These are phyloP conservation scores for Cylindroiulus punctatus DNA, from an alignment of 2,888 invertebrate species.

Conservation along the genomic window DNA sequence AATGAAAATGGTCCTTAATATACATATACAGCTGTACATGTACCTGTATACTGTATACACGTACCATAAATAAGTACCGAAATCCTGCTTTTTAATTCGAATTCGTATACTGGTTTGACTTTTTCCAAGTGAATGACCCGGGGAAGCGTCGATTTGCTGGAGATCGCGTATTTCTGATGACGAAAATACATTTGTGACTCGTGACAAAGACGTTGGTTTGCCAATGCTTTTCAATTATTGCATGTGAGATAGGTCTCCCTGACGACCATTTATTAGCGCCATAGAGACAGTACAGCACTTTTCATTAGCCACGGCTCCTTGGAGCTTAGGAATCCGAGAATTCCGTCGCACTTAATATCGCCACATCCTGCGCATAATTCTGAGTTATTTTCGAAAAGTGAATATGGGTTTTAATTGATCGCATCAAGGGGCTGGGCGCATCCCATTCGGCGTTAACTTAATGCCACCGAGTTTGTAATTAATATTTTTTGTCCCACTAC, in stretches of 20 bases:
- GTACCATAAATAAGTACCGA: too few relatives aligned
- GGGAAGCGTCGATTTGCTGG: neutral
- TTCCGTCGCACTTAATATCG: conserved; percentile 34
- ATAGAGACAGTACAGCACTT: conserved; percentile 25
- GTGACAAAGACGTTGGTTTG: conserved; percentile 3
- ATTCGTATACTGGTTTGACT: too few relatives aligned
- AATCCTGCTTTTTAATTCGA: too few relatives aligned
- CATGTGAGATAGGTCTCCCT: conserved; percentile 9
- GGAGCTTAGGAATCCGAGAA: conserved; percentile 17
- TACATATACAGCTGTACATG: too few relatives aligned
- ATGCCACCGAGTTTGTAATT: conserved; percentile 21
- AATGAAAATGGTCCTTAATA: too few relatives aligned
- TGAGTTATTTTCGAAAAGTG: conserved; percentile 20
- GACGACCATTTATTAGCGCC: conserved; percentile 31
- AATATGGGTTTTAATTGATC: conserved; percentile 25
- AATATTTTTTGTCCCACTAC: neutral
- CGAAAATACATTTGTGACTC: neutral
- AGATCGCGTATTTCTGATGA: neutral
- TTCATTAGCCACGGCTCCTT: conserved; percentile 27
- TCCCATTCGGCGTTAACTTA: neutral
- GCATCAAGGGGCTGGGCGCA: neutral
- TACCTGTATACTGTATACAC: too few relatives aligned
- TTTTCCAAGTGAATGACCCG: neutral
- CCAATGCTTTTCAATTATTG: conserved; percentile 23
- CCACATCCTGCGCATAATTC: conserved; percentile 37